Percentiles rank a stretch among this genome's conserved stretches.
Evolutionary conservation across 2,113 vertebrate genomes (phyloP).

Genomic region (Limnothrissa miodon): DNA sequence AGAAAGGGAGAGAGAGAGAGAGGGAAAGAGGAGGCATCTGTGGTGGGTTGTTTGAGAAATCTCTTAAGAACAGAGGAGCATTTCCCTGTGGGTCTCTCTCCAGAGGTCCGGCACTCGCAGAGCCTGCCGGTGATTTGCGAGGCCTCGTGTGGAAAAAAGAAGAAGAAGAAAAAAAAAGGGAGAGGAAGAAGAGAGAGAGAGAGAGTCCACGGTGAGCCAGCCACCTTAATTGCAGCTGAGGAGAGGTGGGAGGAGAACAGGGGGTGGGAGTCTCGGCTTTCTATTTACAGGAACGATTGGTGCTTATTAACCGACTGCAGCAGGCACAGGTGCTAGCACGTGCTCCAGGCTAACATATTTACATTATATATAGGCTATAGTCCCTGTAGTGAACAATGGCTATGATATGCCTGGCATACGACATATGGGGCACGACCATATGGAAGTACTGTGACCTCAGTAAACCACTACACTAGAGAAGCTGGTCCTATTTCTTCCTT

Average conservation of each 20-base stretch:
- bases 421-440: too few relatives aligned
- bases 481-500: too few relatives aligned
- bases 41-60: constrained; percentile 6
- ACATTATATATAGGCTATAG: too few relatives aligned
- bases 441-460: background rate
- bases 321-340: background rate
- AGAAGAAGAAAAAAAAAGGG: background rate
- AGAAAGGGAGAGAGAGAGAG: background rate
- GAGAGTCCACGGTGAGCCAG: background rate
- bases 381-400: background rate
- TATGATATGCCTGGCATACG: background rate
- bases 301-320: background rate
- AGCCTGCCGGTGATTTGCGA: constrained; percentile 26
- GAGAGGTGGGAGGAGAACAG: background rate
- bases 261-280: background rate
- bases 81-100: constrained; percentile 30
- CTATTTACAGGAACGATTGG: background rate
- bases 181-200: background rate
- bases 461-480: background rate
- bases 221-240: constrained; percentile 1
- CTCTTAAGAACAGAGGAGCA: constrained; percentile 42
- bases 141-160: constrained; percentile 20
- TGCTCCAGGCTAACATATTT: background rate
- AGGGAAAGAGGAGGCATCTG: constrained; percentile 20
- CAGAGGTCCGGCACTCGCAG: background rate